A percentile compares a stretch with the other conserved stretches of the same genome.
phyloP scores from a whole-genome alignment of 2,797 vertebrate species.

The Alectoris magna region DNA sequence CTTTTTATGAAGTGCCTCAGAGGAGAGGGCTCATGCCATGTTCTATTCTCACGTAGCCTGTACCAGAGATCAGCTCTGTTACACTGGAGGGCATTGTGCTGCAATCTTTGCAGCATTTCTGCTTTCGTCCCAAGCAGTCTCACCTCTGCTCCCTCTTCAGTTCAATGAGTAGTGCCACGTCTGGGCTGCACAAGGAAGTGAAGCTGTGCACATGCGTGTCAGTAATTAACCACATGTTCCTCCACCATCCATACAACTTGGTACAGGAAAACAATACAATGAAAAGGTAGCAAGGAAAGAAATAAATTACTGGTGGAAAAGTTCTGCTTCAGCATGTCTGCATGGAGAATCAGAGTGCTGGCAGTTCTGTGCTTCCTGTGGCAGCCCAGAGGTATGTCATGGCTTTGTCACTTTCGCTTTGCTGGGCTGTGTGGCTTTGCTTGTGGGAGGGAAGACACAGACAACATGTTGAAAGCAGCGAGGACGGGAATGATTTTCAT shows the following conservation, averaged over 20 bases:
- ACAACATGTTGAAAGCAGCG: accelerated
- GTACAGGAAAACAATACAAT: accelerated
- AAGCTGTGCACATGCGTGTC: not conserved
- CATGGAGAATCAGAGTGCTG: not conserved
- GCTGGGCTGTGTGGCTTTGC: not conserved
- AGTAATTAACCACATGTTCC: accelerated
- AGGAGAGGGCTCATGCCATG: accelerated
- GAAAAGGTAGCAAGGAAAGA: not conserved
- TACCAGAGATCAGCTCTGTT: not conserved
- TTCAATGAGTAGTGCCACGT: accelerated
- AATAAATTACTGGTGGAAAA: accelerated
- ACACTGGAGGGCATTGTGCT: not conserved
- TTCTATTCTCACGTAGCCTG: accelerated
- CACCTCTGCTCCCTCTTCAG: not conserved
- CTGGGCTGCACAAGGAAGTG: not conserved
- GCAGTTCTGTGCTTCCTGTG: not conserved
- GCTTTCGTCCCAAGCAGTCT: not conserved
- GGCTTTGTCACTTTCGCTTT: accelerated
- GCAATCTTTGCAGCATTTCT: accelerated
- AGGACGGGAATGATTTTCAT: not conserved
- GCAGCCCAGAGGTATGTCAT: not conserved
- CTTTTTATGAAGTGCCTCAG: accelerated
- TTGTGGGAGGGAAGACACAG: not conserved
- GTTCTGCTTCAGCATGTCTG: not conserved
- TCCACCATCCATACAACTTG: accelerated